Conservation (phyloP, 2,113 vertebrate genomes). For the Noctilio leporinus region DNA sequence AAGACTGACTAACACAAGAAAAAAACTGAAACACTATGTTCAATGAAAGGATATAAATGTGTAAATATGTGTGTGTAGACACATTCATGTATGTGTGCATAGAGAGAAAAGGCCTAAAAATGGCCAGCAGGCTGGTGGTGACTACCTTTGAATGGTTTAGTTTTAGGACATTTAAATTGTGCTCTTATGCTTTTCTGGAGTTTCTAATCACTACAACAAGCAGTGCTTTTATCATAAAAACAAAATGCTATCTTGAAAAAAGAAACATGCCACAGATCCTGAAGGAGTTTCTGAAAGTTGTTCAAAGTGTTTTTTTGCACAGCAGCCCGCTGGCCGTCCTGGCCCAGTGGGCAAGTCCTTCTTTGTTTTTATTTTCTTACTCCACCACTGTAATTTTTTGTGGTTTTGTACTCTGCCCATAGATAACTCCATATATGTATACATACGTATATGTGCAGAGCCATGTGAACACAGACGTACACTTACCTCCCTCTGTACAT, state of each 20-base stretch:
- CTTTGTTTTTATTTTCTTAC: background rate
- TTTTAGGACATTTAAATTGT: background rate
- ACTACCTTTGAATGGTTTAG: background rate
- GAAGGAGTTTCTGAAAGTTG: background rate
- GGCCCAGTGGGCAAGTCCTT: too few relatives aligned
- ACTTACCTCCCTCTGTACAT: too few relatives aligned
- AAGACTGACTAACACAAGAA: background rate
- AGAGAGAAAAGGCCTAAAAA: background rate
- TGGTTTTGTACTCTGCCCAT: background rate
- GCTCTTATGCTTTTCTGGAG: too few relatives aligned
- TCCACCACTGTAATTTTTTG: background rate
- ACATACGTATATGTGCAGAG: too few relatives aligned
- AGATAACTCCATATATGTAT: background rate
- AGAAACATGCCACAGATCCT: background rate
- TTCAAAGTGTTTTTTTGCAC: background rate
- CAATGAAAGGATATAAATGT: background rate
- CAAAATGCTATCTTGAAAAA: background rate
- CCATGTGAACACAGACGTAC: too few relatives aligned
- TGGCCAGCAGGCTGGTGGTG: background rate
- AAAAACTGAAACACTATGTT: background rate
- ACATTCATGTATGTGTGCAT: accelerated
- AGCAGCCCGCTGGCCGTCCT: accelerated
- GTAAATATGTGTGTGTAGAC: accelerated
- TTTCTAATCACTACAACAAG: background rate
- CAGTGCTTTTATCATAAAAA: background rate